These are phyloP conservation scores for Xestia rhomboidea DNA, from an alignment of 2,888 invertebrate species.

Conservation along the genomic window DNA sequence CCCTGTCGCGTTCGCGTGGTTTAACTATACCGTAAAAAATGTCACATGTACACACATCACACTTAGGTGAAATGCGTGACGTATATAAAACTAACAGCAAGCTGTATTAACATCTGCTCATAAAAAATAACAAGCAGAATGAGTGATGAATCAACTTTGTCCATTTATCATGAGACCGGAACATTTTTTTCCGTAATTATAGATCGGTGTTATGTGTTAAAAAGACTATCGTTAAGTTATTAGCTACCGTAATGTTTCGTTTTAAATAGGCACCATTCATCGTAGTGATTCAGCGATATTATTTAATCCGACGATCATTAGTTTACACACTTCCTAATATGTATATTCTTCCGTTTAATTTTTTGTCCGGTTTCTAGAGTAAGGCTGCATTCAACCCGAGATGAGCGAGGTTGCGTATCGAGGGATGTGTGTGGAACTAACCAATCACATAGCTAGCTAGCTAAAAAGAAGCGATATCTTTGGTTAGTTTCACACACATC, in stretches of 20 bases:
- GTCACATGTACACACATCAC: conserved; percentile 8
- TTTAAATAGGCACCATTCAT: conserved; percentile 48
- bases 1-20: conserved; percentile 18
- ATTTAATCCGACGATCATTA: conserved; percentile 19
- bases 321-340: conserved; percentile 10
- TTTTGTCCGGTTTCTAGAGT: background rate
- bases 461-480: no score
- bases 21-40: background rate
- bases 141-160: conserved; percentile 55
- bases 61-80: conserved; percentile 21
- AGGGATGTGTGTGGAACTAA: no score
- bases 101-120: conserved; percentile 48
- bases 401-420: no score
- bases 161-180: conserved; percentile 57
- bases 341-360: background rate
- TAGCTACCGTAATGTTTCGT: conserved; percentile 56
- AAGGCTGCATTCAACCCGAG: no score
- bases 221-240: conserved; percentile 59
- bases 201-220: conserved; percentile 48
- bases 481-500: no score
- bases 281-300: conserved; percentile 23
- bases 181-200: conserved; percentile 59
- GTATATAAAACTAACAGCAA: conserved; percentile 36
- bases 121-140: conserved; percentile 52
- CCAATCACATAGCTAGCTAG: no score